These are phyloP conservation scores for Calcarius lapponicus DNA, from an alignment of 2,797 vertebrate genomes.

Conservation along the genomic window DNA sequence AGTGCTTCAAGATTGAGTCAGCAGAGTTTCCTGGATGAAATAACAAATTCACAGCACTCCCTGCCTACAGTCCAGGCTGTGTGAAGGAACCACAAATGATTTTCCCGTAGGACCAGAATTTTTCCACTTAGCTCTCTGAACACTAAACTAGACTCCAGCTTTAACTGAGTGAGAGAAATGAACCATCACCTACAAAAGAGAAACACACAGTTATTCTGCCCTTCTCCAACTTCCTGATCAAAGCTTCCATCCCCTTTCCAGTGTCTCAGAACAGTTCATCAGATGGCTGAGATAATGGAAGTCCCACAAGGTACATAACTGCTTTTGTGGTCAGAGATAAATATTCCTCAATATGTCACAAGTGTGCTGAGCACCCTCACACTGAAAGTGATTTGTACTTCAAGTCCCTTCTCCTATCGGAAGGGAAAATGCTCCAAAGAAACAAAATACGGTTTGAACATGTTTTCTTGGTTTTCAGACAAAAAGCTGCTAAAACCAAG, in stretches of 20 bases:
- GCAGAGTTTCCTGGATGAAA: constrained; percentile 7
- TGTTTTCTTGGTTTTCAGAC: neutral
- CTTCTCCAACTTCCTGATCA: neutral
- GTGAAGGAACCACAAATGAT: neutral
- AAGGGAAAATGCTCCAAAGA: neutral
- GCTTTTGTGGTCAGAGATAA: neutral
- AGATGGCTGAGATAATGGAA: neutral
- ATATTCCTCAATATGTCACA: neutral
- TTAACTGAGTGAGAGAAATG: neutral
- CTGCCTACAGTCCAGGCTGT: neutral
- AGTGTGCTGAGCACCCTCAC: neutral
- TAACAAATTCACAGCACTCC: neutral
- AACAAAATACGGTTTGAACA: neutral
- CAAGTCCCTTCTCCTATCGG: neutral
- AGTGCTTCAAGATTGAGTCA: neutral
- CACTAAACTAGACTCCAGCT: neutral
- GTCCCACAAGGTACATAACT: neutral
- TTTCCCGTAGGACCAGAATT: neutral
- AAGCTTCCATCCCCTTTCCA: neutral
- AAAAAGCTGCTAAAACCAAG: neutral
- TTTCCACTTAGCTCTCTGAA: neutral
- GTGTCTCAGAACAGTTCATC: neutral
- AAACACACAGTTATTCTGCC: neutral
- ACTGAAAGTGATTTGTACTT: neutral
- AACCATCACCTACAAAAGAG: neutral